phyloP scores from a whole-genome alignment of 2,113 vertebrate species.

The Dolichallabes microphthalmus region DNA sequence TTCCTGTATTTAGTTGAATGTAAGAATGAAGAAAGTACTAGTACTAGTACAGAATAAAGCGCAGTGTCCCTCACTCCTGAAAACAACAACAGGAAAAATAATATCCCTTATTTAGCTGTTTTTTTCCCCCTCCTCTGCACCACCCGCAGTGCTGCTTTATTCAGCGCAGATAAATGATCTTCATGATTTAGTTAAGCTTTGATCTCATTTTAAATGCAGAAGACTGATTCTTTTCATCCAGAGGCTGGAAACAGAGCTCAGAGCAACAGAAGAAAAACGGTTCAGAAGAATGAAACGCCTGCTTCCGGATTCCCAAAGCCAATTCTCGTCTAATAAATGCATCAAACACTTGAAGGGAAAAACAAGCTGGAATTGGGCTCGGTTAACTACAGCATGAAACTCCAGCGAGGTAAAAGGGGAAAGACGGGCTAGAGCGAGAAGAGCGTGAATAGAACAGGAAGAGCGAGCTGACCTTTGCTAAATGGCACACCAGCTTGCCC shows the following conservation, averaged over 20 bases:
- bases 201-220: constrained; percentile 2
- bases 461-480: constrained; percentile 20
- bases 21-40: constrained; percentile 5
- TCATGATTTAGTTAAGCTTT: constrained; percentile 37
- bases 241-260: neutral
- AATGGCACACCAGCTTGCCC: neutral
- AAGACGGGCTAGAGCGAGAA: neutral
- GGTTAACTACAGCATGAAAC: constrained; percentile 32
- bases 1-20: neutral
- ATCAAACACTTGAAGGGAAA: neutral
- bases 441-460: neutral
- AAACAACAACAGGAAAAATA: neutral
- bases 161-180: constrained; percentile 14
- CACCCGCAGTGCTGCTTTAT: constrained; percentile 14
- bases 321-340: constrained; percentile 6
- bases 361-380: constrained; percentile 22
- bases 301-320: neutral
- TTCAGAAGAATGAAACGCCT: neutral
- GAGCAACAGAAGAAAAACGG: neutral
- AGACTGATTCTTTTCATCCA: neutral
- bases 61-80: neutral
- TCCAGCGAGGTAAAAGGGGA: constrained; percentile 1
- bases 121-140: no score
- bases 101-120: neutral
- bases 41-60: neutral